Evolutionary conservation across 2,888 invertebrate genomes (phyloP), one percentile per base, ranked within the genome.

Genomic region (Prostheceraeus crozeri): DNA sequence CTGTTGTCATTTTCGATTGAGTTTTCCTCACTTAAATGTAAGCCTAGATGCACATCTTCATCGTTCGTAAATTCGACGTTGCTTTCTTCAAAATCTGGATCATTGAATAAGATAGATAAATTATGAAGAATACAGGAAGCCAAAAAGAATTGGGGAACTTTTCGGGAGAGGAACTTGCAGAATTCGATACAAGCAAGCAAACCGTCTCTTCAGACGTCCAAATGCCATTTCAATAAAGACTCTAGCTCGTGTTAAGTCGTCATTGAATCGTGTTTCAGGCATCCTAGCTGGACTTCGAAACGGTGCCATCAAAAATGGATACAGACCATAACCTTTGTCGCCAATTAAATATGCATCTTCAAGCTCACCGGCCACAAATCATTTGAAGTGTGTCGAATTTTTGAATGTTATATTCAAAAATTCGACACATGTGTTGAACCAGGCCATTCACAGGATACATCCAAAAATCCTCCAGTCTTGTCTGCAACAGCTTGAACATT

Each of bases 171-270:
- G 33, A 10, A 33, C 33, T 33, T 33, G 33, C n/a, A 33, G 33
- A 33, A n/a, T 33, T 33, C 33, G 8, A n/a, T 40, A 40, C 23
- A 40, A n/a, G 19, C 40, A n/a, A 4, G 40, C 40, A 40, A 40
- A 40, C 4, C 14, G 6, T 14, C 40, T 8, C 14, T 40, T 40
- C 4, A 40, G 14, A 19, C 40, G 14, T 8, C 40, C 6, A n/a
- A 40, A 40, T 40, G n/a, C 40, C 6, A 4, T 8, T 40, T 40
- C 6, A 8, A 40, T 40, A 8, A n/a, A 8, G 6, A 40, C 40
- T 6, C 40, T 16, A 8, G 62, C 63, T 35, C 66, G 64, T 10
- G n/a, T 11, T 16, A 14, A 30, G 27, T 51, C 36, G 59, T 63
- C 30, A 33, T 33, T 33, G 11, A 28, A 1, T 1, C 23, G 27